These are phyloP conservation scores for Folsomia candida DNA, from an alignment of 2,888 invertebrate species.

Conservation along the genomic window DNA sequence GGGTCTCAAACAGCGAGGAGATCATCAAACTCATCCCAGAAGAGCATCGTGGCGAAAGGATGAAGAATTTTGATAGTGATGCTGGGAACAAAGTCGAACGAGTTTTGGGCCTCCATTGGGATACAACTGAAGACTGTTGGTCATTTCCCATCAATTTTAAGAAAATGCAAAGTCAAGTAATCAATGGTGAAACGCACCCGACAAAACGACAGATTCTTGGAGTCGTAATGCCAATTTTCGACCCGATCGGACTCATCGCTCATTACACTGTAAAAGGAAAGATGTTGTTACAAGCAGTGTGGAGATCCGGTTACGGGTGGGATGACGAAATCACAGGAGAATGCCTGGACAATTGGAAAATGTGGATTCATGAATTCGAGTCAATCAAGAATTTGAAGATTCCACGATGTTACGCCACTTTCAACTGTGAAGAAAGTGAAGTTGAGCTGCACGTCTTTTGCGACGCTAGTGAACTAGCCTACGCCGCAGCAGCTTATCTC, in stretches of 20 bases:
- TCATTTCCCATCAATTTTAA: background rate
- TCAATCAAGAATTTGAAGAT: background rate
- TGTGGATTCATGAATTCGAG: background rate
- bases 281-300: background rate
- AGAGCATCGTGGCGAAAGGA: background rate
- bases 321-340: background rate
- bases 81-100: no score
- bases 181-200: background rate
- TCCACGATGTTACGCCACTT: background rate
- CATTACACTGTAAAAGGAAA: background rate
- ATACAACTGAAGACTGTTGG: background rate
- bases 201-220: background rate
- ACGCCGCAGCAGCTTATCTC: background rate
- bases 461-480: constrained; percentile 23
- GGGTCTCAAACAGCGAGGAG: background rate
- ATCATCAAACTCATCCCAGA: background rate
- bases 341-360: background rate
- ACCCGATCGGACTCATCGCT: no score
- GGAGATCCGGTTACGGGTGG: background rate
- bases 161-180: background rate
- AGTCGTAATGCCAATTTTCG: background rate
- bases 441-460: no score
- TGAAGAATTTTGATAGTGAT: background rate
- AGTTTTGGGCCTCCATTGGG: background rate
- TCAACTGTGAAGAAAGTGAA: background rate